Percentiles rank a stretch among this genome's conserved stretches.
These are phyloP conservation scores for Podotricha telesiphe DNA, from an alignment of 2,888 invertebrate species.

Conservation along the genomic window DNA sequence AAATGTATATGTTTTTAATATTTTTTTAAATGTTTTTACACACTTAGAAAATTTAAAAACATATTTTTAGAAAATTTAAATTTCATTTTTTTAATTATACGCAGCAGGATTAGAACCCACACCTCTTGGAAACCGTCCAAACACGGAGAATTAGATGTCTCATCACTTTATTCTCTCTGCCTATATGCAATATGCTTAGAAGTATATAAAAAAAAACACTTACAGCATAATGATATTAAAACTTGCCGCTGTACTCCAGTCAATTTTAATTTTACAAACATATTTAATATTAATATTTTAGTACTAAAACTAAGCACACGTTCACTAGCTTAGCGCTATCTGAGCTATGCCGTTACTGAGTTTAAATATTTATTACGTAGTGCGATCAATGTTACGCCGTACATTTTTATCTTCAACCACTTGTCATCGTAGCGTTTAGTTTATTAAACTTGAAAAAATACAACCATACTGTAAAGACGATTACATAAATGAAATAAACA, in stretches of 20 bases:
- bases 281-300: not conserved
- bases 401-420: not conserved
- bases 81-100: too few species aligned
- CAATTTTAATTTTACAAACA: not conserved
- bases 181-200: not conserved
- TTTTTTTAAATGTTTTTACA: too few species aligned
- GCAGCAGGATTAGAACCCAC: too few species aligned
- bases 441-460: too few species aligned
- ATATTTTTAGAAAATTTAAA: too few species aligned
- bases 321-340: not conserved
- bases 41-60: too few species aligned
- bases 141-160: not conserved
- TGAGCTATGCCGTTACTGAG: not conserved
- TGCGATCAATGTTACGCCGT: not conserved
- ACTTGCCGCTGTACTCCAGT: constrained; percentile 25
- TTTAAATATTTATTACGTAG: not conserved
- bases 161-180: not conserved
- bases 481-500: too few species aligned
- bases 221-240: constrained; percentile 29
- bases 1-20: too few species aligned
- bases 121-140: too few species aligned
- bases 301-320: not conserved
- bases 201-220: constrained; percentile 12
- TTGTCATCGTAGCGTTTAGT: not conserved
- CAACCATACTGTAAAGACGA: too few species aligned